Evolutionary conservation across 2,113 vertebrate species (phyloP).

Genomic region (Pedetes capensis): DNA sequence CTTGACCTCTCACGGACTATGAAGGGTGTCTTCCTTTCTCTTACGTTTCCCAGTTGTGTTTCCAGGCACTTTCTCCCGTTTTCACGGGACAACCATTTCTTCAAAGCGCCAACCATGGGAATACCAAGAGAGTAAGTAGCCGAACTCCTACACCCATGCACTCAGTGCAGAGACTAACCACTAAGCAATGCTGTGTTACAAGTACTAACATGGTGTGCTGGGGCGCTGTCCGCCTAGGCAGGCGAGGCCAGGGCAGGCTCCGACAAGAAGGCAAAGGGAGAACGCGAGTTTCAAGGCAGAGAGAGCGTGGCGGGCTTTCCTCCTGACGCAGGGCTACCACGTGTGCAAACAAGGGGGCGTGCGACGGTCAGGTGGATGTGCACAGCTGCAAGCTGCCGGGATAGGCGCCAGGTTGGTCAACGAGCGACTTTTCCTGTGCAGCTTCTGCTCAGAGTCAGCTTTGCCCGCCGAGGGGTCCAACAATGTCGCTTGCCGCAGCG

Average conservation of each 20-base stretch:
- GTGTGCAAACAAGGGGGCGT: conserved; percentile 13
- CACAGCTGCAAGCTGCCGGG: not conserved
- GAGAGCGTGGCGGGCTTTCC: not conserved
- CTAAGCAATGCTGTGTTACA: not conserved
- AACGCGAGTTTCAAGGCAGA: not conserved
- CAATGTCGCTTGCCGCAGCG: not conserved
- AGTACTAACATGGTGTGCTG: not conserved
- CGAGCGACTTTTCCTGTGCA: too few relatives aligned
- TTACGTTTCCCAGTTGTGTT: not conserved
- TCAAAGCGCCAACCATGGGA: not conserved
- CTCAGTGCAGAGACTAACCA: not conserved
- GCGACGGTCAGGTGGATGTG: not conserved
- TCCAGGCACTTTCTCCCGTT: conserved; percentile 1
- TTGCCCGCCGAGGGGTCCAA: not conserved
- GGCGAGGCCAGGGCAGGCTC: accelerated
- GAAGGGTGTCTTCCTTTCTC: not conserved
- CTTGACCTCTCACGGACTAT: not conserved
- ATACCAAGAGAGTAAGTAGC: not conserved
- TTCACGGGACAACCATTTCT: not conserved
- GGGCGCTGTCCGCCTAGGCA: not conserved
- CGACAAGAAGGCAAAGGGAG: not conserved
- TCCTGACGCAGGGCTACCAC: not conserved
- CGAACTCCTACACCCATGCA: too few relatives aligned
- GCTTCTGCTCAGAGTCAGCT: not conserved
- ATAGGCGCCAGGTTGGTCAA: not conserved